Conservation (phyloP, 92 coral and sea anemone species). For the Parazoanthus darwini region DNA sequence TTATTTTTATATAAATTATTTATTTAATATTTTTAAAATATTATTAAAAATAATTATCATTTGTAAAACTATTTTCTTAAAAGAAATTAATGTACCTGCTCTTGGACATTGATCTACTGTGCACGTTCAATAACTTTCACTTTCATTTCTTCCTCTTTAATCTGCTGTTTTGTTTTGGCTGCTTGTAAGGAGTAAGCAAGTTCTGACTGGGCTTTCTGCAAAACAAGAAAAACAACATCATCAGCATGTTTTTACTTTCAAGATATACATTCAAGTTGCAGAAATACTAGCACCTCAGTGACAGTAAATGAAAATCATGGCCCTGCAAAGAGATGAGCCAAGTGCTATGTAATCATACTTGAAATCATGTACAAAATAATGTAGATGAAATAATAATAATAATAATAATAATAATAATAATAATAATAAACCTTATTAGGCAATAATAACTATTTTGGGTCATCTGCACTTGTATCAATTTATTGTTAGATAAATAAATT, state of each 20-base stretch:
- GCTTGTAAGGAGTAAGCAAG: conserved; percentile 93
- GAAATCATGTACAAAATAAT: too few relatives aligned
- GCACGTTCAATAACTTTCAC: conserved; percentile 89
- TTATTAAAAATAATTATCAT: too few relatives aligned
- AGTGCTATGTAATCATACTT: too few relatives aligned
- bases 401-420: too few relatives aligned
- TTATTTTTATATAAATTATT: too few relatives aligned
- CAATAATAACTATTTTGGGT: too few relatives aligned
- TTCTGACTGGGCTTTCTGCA: conserved; percentile 91
- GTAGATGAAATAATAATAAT: too few relatives aligned
- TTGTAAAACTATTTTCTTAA: too few relatives aligned
- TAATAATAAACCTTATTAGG: too few relatives aligned
- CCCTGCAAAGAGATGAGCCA: too few relatives aligned
- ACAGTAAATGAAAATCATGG: background rate
- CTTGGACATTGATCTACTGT: conserved; percentile 94
- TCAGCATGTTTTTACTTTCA: background rate
- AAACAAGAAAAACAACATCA: background rate
- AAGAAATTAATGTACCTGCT: conserved; percentile 66
- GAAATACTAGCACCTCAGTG: background rate
- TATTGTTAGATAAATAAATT: background rate
- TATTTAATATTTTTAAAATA: too few relatives aligned
- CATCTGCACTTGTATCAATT: too few relatives aligned
- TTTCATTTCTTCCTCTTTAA: conserved; percentile 98
- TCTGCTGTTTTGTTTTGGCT: conserved; percentile 95
- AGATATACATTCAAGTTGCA: background rate